Conservation (phyloP, 2,888 invertebrate species). For the Eulithis prunata region DNA sequence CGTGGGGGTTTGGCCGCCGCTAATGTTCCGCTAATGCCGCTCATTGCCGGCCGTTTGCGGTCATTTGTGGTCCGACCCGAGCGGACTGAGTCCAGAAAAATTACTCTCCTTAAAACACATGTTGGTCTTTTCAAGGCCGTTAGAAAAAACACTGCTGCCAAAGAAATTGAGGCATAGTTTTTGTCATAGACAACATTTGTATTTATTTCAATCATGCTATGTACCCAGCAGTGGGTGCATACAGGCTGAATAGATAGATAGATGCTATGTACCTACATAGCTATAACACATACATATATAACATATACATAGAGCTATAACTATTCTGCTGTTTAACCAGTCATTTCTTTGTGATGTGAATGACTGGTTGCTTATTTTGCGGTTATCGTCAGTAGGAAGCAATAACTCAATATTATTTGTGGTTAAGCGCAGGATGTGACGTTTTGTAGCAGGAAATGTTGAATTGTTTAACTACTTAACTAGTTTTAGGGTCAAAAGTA, state of each 20-base stretch:
- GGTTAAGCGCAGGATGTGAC: conserved; percentile 8
- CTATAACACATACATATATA: no score
- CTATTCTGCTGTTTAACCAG: no score
- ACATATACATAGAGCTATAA: no score
- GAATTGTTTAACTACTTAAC: not conserved
- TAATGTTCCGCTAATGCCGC: conserved; percentile 44
- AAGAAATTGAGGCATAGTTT: no score
- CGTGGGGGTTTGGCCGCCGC: conserved; percentile 34
- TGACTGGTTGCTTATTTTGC: conserved; percentile 5
- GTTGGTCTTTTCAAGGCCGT: not conserved
- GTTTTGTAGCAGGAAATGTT: conserved; percentile 7
- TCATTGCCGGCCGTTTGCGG: conserved; percentile 40
- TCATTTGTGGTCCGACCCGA: conserved; percentile 22
- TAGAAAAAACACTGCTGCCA: no score
- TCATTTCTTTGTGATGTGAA: not conserved
- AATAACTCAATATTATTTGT: conserved; percentile 14
- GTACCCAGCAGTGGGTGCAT: no score
- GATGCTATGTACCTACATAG: no score
- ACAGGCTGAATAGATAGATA: no score
- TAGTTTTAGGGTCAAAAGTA: no score
- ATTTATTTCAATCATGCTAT: no score
- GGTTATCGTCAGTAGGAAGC: conserved; percentile 6
- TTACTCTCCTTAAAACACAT: not conserved
- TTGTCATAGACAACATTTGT: no score
- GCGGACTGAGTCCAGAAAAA: conserved; percentile 14